Evolutionary conservation across 2,113 vertebrate species (phyloP), one percentile per base, ranked within the genome.

Genomic region (Balaenoptera acutorostrata): DNA sequence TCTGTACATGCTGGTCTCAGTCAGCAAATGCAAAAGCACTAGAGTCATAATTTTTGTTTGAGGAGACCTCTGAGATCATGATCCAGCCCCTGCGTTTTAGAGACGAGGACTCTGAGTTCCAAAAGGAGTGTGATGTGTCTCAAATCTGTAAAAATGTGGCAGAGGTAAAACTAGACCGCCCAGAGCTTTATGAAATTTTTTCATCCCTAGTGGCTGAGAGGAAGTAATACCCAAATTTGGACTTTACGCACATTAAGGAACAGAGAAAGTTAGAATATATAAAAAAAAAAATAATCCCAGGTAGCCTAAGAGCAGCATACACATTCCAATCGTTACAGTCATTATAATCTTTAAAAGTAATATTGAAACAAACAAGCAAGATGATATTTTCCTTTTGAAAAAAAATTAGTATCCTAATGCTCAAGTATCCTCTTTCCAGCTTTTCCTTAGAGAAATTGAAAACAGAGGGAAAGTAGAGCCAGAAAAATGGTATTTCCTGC

Each of bases 201-300:
- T 66, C 8, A n/a, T 75, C 31, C 52, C 20, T 2, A 49, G 41
- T 3, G 57, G 5, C 20, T 94, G 41, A 92, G 69, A 66, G 4
- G 97, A 96, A 98, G 84, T 17, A 88, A 85, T 57, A 52, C 33
- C 90, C 72, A 93, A 84, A 80, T 72, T 18, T 31, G 29, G 75
- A 90, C 21, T 64, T 23, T 12, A 55, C 0, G n/a, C 2, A n/a
- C 4, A 31, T 7, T 59, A 15, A 88, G 25, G 17, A 95, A 0
- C 3, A 95, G n/a, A 20, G 27, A 29, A 84, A 74, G 4, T 23
- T 97, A 84, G 86, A 93, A 81, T 39, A n/a, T 52, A 11, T 66
- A 2, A 41, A 33, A 91, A 95, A n/a, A 10, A 90, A 41, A 41
- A 41, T 4, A 10, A 33, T 46, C 78, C 44, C 41, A 52, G 83